phyloP scores from a whole-genome alignment of 2,113 vertebrate genomes.

The Glareola pratincola region DNA sequence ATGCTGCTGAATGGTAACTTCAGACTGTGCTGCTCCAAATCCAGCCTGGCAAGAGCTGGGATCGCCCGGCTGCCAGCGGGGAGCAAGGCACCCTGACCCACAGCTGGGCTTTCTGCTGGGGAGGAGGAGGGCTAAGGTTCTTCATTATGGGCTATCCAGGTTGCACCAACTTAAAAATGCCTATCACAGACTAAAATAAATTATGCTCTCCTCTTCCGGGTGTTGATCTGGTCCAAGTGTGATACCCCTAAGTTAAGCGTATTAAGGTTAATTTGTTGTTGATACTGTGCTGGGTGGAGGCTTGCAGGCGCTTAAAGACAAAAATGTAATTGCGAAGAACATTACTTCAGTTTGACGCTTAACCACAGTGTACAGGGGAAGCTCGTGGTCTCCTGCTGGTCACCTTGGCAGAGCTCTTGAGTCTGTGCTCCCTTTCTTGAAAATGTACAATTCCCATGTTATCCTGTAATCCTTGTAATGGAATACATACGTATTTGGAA shows the following conservation, averaged over 20 bases:
- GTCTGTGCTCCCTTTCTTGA: neutral
- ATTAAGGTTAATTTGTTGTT: neutral
- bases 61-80: neutral
- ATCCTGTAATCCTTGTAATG: neutral
- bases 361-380: neutral
- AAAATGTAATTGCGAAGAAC: neutral
- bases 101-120: neutral
- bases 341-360: neutral
- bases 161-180: neutral
- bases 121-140: neutral
- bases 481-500: neutral
- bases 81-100: neutral
- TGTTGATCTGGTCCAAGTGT: too few relatives aligned
- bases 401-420: neutral
- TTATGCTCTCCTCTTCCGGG: neutral
- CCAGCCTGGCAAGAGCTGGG: neutral
- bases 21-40: neutral
- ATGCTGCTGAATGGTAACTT: neutral
- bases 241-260: neutral
- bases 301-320: neutral
- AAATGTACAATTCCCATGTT: neutral
- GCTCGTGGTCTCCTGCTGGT: neutral
- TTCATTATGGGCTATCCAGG: neutral
- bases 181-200: neutral
- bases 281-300: fast-evolving